phyloP scores from a whole-genome alignment of 2,113 vertebrate genomes.

The Isurus oxyrinchus region DNA sequence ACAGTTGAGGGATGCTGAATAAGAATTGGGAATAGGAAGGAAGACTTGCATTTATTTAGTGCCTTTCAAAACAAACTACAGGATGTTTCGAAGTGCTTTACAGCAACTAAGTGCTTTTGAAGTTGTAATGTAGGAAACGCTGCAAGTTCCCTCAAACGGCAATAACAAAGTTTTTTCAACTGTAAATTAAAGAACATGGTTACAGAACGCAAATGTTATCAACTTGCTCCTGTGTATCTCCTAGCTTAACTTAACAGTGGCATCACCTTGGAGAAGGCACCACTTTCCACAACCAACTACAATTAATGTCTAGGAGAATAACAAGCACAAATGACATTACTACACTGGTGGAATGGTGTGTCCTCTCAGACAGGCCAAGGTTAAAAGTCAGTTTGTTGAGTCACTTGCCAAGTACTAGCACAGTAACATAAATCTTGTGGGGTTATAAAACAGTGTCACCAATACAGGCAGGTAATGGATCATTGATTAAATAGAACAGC shows the following conservation, averaged over 20 bases:
- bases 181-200: too few relatives aligned
- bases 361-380: neutral
- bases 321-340: neutral
- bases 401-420: neutral
- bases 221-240: neutral
- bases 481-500: neutral
- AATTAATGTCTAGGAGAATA: neutral
- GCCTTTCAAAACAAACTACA: too few relatives aligned
- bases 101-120: too few relatives aligned
- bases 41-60: too few relatives aligned
- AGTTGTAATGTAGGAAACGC: too few relatives aligned
- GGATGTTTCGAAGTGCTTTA: too few relatives aligned
- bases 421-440: neutral
- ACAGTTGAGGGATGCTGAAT: neutral
- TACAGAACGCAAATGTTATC: neutral
- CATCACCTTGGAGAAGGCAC: neutral
- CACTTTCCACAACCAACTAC: neutral
- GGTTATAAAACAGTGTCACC: neutral
- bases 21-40: too few relatives aligned
- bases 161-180: too few relatives aligned
- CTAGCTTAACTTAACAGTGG: neutral
- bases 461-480: neutral
- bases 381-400: neutral
- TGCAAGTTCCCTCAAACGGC: too few relatives aligned
- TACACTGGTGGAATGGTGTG: neutral